Evolutionary conservation across 1,140 invertebrate species (phyloP), one percentile per base, ranked within the genome.

Genomic region (Venustaconcha ellipsiformis): DNA sequence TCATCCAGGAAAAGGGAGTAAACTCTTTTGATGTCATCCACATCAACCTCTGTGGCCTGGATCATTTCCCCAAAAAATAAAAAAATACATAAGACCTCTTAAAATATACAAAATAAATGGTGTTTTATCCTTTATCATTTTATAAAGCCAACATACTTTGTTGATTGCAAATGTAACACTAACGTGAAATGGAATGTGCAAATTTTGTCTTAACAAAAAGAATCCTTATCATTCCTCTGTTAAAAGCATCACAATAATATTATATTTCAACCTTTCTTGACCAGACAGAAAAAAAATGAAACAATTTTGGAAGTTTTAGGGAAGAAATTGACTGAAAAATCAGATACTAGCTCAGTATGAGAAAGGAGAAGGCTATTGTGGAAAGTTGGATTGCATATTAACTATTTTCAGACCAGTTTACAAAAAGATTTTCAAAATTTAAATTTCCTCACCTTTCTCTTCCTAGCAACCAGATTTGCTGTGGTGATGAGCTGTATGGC

Each of bases 401-500:
- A 48, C 4, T 48, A 11, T 48, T 48, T 48, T 48, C 37, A 48
- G 4, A 48, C 6, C 6, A 0, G 11, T 6, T 8, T 48, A 11
- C 37, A 48, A 48, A 30, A 30, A 3, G 56, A 57, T 18, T 30
- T 0, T 48, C 30, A 26, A 69, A 18, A 14, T 57, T 8, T 57
- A 17, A 18, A 64, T 23, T 15, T 37, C 30, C 77, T 66, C 71
- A 95, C 94, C 91, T 98, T 99, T 93, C 94, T 79, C 91, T 93
- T 90, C 92, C 93, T 92, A 72, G 96, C 94, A 57, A 99, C 95
- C 30, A 99, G 92, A 85, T 95, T 95, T 0, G 98, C 95, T 0
- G 96, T 96, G 58, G 97, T 98, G 80, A 99, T 99, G 11, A 99
- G 92, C 87, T 99, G 98, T 90, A 99, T 99, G n/a, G 97, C 95